phyloP scores from a whole-genome alignment of 2,113 vertebrate genomes.

The Scatophagus argus region DNA sequence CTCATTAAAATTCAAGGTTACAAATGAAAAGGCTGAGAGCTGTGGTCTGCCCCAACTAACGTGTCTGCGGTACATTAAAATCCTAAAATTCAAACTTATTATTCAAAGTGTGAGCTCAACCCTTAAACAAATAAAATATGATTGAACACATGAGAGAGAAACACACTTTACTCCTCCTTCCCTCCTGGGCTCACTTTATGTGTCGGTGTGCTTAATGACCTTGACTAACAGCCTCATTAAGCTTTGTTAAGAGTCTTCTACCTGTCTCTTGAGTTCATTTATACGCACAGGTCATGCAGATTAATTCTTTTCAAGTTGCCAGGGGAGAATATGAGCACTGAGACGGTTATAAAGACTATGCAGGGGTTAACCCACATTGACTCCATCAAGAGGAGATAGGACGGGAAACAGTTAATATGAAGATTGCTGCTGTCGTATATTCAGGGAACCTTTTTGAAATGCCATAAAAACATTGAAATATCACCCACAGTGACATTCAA shows the following conservation, averaged over 20 bases:
- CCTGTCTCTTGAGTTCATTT: conserved; percentile 69
- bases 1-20: conserved; percentile 28
- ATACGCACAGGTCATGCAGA: conserved; percentile 61
- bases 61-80: not conserved
- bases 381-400: conserved; percentile 33
- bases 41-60: not conserved
- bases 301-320: conserved; percentile 59
- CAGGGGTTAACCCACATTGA: conserved; percentile 51
- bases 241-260: conserved; percentile 60
- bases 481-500: conserved; percentile 1
- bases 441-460: conserved; percentile 1
- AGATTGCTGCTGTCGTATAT: not conserved
- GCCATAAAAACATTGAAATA: conserved; percentile 14
- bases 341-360: conserved; percentile 39
- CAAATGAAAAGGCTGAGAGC: not conserved
- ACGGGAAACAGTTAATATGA: conserved; percentile 29
- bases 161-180: conserved; percentile 27
- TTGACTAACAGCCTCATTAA: conserved; percentile 68
- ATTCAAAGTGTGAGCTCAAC: conserved; percentile 27
- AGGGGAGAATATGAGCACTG: conserved; percentile 34
- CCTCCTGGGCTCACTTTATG: conserved; percentile 51
- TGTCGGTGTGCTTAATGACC: conserved; percentile 57
- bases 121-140: conserved; percentile 26
- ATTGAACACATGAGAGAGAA: conserved; percentile 30
- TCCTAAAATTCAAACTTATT: conserved; percentile 20